Conservation (phyloP, 1,140 invertebrate species). For the Euura lappo region DNA sequence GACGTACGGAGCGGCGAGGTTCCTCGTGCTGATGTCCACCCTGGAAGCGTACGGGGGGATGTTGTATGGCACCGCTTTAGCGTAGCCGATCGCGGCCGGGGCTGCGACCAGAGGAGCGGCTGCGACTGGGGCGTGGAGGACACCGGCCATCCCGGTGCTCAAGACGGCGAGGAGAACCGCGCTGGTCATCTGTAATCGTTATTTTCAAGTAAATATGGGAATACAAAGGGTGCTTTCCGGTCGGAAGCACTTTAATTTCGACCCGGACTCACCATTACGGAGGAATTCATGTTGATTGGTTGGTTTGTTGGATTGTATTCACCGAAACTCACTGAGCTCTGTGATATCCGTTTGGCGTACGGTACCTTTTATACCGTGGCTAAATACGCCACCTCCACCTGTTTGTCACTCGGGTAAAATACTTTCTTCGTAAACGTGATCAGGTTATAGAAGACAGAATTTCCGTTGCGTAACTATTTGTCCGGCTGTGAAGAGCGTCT, state of each 20-base stretch:
- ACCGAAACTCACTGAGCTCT: conserved; percentile 25
- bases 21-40: conserved; percentile 59
- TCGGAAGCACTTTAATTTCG: background rate
- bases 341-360: conserved; percentile 21
- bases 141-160: conserved; percentile 27
- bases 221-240: no score
- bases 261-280: conserved; percentile 16
- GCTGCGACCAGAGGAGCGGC: conserved; percentile 37
- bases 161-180: conserved; percentile 28
- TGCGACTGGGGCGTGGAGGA: conserved; percentile 33
- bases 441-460: conserved; percentile 14
- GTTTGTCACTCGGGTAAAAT: conserved; percentile 20
- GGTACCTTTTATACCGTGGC: background rate
- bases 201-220: no score
- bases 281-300: conserved; percentile 23
- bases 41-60: conserved; percentile 63
- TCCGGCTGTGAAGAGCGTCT: no score
- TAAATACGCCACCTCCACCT: conserved; percentile 1
- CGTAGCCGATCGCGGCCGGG: conserved; percentile 41
- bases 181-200: conserved; percentile 32
- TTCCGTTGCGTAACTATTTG: background rate
- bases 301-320: background rate
- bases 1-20: conserved; percentile 44
- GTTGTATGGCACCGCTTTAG: conserved; percentile 58
- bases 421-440: conserved; percentile 48